phyloP scores from a whole-genome alignment of 2,113 vertebrate species.

The Tricholaema leucomelas region DNA sequence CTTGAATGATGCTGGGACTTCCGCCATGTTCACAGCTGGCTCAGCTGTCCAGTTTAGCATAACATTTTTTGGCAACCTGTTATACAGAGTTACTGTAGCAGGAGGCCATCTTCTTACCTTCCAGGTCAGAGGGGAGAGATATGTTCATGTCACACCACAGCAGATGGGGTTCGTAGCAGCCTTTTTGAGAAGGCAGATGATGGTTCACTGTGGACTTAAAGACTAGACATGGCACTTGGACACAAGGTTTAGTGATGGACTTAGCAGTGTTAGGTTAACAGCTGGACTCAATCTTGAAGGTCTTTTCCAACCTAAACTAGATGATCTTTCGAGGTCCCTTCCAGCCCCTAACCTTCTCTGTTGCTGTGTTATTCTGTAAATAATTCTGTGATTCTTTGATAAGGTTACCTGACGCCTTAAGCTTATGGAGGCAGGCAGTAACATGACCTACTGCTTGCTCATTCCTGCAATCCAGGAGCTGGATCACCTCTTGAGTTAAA shows the following conservation, averaged over 20 bases:
- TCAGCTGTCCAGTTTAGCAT: not conserved
- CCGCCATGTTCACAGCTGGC: fast-evolving
- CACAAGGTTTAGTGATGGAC: not conserved
- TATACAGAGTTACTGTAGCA: not conserved
- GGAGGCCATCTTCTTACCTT: not conserved
- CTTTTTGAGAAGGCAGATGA: not conserved
- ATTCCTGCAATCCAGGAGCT: not conserved
- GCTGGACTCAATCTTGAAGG: not conserved
- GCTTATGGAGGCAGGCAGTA: not conserved
- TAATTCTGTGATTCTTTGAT: not conserved
- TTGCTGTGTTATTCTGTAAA: not conserved
- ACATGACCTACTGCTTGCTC: not conserved
- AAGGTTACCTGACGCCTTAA: not conserved
- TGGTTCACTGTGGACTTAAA: not conserved
- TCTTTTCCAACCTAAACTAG: not conserved
- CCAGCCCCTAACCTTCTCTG: too few species aligned
- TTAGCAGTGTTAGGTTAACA: not conserved
- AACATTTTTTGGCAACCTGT: not conserved
- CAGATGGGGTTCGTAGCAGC: not conserved
- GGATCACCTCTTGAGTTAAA: not conserved
- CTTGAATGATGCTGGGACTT: not conserved
- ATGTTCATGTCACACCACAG: not conserved
- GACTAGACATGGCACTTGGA: not conserved
- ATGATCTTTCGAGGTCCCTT: too few species aligned
- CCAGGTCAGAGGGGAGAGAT: not conserved